Percentiles rank a stretch among this genome's conserved stretches.
Evolutionary conservation across 2,797 vertebrate species (phyloP).

Genomic region (Anguilla marmorata): DNA sequence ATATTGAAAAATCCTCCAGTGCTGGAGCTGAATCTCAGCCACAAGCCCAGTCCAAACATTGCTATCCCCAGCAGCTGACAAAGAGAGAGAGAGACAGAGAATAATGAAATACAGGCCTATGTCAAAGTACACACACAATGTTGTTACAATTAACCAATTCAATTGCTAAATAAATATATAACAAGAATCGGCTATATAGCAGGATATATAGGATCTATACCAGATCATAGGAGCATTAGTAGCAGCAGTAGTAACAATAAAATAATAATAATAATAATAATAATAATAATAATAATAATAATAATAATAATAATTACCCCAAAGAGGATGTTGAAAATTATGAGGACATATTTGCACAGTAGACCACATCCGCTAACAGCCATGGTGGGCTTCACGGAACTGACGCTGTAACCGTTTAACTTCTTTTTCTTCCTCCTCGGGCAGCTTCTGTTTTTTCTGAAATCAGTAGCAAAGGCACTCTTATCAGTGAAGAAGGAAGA

Average conservation of each 20-base stretch:
- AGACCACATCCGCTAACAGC: not conserved
- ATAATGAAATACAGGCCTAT: not conserved
- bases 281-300: not conserved
- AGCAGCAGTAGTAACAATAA: no score
- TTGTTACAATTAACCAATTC: not conserved
- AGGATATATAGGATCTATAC: not conserved
- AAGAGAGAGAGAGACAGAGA: not conserved
- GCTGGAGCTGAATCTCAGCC: conserved; percentile 5
- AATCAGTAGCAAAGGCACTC: not conserved
- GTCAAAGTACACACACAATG: not conserved
- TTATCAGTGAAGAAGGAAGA: not conserved
- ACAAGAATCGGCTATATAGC: no score
- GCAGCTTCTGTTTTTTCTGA: not conserved
- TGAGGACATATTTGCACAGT: not conserved
- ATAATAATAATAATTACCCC: conserved; percentile 8
- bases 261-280: not conserved
- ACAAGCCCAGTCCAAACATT: not conserved
- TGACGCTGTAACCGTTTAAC: not conserved
- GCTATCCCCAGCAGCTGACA: not conserved
- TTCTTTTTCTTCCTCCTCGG: not conserved
- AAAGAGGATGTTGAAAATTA: conserved; percentile 3
- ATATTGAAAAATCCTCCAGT: not conserved
- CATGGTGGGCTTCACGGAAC: not conserved
- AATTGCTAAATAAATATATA: no score
- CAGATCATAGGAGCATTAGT: no score